phyloP scores from a whole-genome alignment of 2,797 vertebrate genomes.

The Eutrigla gurnardus region DNA sequence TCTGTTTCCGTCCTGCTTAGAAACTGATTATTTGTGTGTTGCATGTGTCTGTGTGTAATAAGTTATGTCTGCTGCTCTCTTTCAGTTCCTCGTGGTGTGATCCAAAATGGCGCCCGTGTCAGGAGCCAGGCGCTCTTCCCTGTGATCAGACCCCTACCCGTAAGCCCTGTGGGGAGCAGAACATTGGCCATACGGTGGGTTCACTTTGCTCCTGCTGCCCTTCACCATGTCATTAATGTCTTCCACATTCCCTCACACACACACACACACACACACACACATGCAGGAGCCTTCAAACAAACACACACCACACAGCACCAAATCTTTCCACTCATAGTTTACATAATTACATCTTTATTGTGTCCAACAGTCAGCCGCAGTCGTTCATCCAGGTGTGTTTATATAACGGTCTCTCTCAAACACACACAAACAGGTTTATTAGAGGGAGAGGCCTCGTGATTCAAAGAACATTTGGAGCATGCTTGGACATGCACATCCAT shows the following conservation, averaged over 20 bases:
- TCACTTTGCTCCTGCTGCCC: conserved; percentile 41
- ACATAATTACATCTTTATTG: conserved; percentile 63
- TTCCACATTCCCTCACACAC: conserved; percentile 6
- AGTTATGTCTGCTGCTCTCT: conserved; percentile 30
- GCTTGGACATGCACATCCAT: conserved; percentile 80
- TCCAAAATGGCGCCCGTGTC: conserved; percentile 94
- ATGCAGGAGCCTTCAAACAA: conserved; percentile 19
- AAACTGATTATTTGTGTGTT: conserved; percentile 75
- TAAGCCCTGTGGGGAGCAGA: conserved; percentile 92
- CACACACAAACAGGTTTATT: conserved; percentile 66
- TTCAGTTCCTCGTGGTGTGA: conserved; percentile 93
- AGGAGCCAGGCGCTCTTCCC: conserved; percentile 94
- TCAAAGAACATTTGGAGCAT: conserved; percentile 68
- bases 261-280: conserved; percentile 32
- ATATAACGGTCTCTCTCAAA: conserved; percentile 51
- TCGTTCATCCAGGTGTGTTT: conserved; percentile 76
- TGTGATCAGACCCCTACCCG: conserved; percentile 93
- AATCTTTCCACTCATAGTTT: conserved; percentile 66
- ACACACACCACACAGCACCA: conserved; percentile 23
- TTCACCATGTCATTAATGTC: conserved; percentile 22
- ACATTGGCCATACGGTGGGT: conserved; percentile 92
- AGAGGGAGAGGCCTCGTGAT: conserved; percentile 66
- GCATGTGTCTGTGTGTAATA: conserved; percentile 3
- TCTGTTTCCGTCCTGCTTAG: conserved; percentile 73
- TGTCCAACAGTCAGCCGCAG: conserved; percentile 50